Base-by-base conservation (phyloP, 2,888 invertebrate species). In the Cremastinae sp. region DNA sequence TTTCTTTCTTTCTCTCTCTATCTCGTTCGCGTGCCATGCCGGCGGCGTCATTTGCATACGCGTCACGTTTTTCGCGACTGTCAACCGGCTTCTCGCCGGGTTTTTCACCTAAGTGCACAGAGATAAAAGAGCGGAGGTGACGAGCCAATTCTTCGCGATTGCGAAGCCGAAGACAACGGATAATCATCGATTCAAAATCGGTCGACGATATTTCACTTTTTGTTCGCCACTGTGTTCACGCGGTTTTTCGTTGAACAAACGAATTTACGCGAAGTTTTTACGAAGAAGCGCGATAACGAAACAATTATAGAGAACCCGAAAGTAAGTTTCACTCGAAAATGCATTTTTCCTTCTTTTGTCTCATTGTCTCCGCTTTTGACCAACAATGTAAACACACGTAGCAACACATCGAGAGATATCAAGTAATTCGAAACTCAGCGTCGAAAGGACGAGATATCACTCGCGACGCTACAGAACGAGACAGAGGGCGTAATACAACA, bases 21-120 rank as follows among this genome's bases (percentile, higher is more conserved):
- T 16, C 28, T 10, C 53, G 8, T 18, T 41, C 9, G n/a, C 14
- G 22, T 37, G 20, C 47, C 61, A 65, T 51, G 68, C 62, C 51
- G 47, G 43, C 55, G 65, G 51, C 69, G 37, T 62, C 71, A 56
- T 64, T 69, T 69, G 49, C 69, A 59, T 69, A 69, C 59, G 49
- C 69, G 58, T 59, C 56, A 58, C 58, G 68, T 56, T 58, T 56
- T 28, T 22, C 49, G 9, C 69, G 39, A 51, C 37, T 69, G 69
- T 69, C 69, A 69, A 56, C 69, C 69, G 69, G 69, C 49, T 49
- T 20, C 10, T 20, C 55, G 22, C 68, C 58, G 68, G 39, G 41
- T 49, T 69, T 39, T 51, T 59, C 39, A 37, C 20, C 18, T 10
- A 12, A 64, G 12, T 20, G 12, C n/a, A 22, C 14, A 39, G 12